Evolutionary conservation across 2,888 invertebrate species (phyloP), one percentile per base, ranked within the genome.

Genomic region (Phasia obesa): DNA sequence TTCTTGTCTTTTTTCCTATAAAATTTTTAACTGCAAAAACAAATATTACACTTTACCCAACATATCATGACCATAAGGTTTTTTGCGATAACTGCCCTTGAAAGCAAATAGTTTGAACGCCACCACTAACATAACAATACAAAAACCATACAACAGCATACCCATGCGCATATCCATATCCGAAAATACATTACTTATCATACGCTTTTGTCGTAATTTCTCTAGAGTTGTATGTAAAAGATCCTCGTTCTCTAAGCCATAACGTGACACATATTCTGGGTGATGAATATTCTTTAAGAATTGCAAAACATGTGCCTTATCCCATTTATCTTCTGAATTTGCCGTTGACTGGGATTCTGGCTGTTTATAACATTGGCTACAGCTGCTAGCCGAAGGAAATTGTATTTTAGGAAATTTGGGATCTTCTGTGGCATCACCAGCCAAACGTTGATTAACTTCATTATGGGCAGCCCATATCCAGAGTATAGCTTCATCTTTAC

Each of bases 401-500:
- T 97, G 97, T 76, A 95, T 92, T 91, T 99, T 99, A 0, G 96
- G 97, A 91, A 95, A 94, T 70, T 93, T 91, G 0, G 98, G 97
- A 92, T 99, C 99, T 91, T 99, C 98, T 1, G 97, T 96, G 4
- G 92, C 85, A 90, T 98, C 97, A 0, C 97, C 96, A 23, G 96
- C 93, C 27, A 99, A 92, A 85, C 99, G 93, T 85, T 94, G 92
- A 90, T 99, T 99, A 0, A 97, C 99, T 91, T 95, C 94, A 90
- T 99, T 99, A 90, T 99, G 99, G 0, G 97, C 96, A 87, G 93
- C 93, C 99, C 99, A 99, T 25, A 99, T 92, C 98, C 98, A 99
- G 49, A 98, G 91, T 0, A 98, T 94, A 17, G 95, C 94, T 81
- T 97, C 96, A 75, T 96, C 94, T 86, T 94, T 93, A 67, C 93